A percentile compares a stretch with the other conserved stretches of the same genome.
These are phyloP conservation scores for Leucophenga montana DNA, from an alignment of 2,888 invertebrate species.

Conservation along the genomic window DNA sequence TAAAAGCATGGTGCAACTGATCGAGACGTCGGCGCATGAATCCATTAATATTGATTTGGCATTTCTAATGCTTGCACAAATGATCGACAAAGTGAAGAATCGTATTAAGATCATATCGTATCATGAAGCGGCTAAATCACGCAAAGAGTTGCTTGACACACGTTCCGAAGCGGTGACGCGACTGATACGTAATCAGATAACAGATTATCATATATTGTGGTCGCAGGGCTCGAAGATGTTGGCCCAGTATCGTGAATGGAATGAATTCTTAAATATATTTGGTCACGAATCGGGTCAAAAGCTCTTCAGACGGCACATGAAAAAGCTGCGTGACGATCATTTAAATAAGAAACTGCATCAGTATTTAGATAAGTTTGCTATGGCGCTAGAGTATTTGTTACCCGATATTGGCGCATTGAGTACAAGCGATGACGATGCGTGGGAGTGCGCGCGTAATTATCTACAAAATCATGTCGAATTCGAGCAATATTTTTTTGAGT, in stretches of 20 bases:
- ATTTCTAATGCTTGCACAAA: conserved; percentile 90
- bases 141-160: conserved; percentile 90
- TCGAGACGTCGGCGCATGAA: conserved; percentile 96
- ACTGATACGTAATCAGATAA: conserved; percentile 87
- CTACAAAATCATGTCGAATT: conserved; percentile 94
- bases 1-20: conserved; percentile 88
- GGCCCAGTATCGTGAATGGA: conserved; percentile 90
- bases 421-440: conserved; percentile 80
- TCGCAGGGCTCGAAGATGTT: conserved; percentile 89
- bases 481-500: conserved; percentile 91
- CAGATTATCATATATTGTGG: conserved; percentile 89
- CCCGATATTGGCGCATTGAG: conserved; percentile 82
- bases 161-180: conserved; percentile 93
- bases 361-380: conserved; percentile 85
- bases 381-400: conserved; percentile 84
- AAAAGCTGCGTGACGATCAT: conserved; percentile 87
- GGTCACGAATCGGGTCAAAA: conserved; percentile 88
- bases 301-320: conserved; percentile 85
- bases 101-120: conserved; percentile 81
- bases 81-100: conserved; percentile 90
- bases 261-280: conserved; percentile 90
- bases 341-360: conserved; percentile 83
- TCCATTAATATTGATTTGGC: conserved; percentile 97
- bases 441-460: conserved; percentile 89
- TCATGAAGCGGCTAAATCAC: conserved; percentile 87